Conservation (phyloP, 2,888 invertebrate genomes). For the Rotaria macrura region DNA sequence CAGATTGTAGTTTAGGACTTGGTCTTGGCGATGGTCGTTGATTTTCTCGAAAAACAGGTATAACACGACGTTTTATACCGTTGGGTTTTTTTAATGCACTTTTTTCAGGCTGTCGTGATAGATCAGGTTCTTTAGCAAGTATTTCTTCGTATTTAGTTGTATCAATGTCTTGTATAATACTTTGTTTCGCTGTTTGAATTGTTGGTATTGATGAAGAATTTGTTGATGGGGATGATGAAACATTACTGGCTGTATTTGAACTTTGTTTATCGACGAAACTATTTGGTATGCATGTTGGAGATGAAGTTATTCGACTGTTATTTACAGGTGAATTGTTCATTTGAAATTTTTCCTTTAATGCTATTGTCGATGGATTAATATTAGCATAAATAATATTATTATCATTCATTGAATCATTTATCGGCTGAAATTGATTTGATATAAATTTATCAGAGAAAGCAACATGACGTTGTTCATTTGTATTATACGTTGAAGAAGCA, state of each 20-base stretch:
- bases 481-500: background rate
- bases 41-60: constrained; percentile 7
- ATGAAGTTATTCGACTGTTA: background rate
- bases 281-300: background rate
- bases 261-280: background rate
- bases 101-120: constrained; percentile 31
- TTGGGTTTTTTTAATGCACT: constrained; percentile 34
- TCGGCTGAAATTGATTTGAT: background rate
- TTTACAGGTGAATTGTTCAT: background rate
- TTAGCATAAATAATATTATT: background rate
- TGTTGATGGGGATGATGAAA: background rate
- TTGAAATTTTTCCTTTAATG: background rate
- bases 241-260: background rate
- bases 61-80: constrained; percentile 33
- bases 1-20: background rate
- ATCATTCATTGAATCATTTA: background rate
- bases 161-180: background rate
- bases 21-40: background rate
- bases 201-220: background rate
- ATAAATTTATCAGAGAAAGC: background rate
- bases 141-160: constrained; percentile 40
- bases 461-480: background rate
- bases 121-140: constrained; percentile 36
- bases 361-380: background rate
- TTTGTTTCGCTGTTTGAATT: background rate